Evolutionary conservation across 2,888 invertebrate genomes (phyloP).

Genomic region (Tachystola acroxantha): DNA sequence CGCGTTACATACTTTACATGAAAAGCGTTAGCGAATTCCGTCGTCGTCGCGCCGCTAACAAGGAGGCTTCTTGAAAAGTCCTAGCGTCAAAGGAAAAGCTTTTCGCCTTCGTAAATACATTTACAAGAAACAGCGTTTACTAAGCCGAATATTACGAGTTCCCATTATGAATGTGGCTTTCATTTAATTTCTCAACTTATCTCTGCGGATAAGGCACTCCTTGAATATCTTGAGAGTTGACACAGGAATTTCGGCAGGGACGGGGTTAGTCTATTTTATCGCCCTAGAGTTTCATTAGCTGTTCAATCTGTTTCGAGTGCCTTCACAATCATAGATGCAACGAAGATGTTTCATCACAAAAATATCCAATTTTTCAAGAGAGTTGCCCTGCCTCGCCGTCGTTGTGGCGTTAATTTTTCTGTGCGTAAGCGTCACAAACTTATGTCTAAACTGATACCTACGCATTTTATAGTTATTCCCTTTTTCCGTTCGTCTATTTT

Average conservation of each 20-base stretch:
- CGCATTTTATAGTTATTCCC: too few species aligned
- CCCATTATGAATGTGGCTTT: background rate
- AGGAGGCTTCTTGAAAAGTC: conserved; percentile 33
- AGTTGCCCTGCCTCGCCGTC: too few species aligned
- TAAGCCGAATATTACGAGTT: background rate
- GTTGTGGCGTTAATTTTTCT: too few species aligned
- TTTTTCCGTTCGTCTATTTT: too few species aligned
- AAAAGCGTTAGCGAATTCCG: conserved; percentile 2
- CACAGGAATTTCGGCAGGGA: conserved; percentile 32
- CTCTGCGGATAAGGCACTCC: conserved; percentile 4
- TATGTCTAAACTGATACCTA: too few species aligned
- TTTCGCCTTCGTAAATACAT: conserved; percentile 3
- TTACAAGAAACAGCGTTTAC: background rate
- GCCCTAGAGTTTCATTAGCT: too few species aligned
- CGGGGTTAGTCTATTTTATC: too few species aligned
- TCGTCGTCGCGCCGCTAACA: conserved; percentile 17
- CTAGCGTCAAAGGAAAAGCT: conserved; percentile 29
- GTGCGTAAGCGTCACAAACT: too few species aligned
- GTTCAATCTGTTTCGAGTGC: too few species aligned
- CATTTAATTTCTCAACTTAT: conserved; percentile 1
- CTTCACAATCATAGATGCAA: too few species aligned
- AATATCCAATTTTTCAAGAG: too few species aligned
- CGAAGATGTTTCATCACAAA: too few species aligned
- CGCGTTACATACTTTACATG: background rate
- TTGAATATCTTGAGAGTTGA: conserved; percentile 15